These are phyloP conservation scores for Epinephelus coioides DNA, from an alignment of 2,797 vertebrate species.

Conservation along the genomic window DNA sequence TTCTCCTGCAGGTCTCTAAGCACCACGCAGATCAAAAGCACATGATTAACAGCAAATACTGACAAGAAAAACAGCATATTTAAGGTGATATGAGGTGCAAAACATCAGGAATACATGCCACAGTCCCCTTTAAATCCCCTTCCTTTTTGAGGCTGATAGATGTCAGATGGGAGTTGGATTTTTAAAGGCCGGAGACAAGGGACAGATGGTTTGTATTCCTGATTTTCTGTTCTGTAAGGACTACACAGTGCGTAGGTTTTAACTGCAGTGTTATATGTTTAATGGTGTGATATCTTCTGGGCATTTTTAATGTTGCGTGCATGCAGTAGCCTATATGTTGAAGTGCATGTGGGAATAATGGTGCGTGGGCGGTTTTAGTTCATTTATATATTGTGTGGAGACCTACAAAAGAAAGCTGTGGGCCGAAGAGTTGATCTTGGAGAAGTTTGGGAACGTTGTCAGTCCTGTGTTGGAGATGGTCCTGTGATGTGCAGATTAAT, in stretches of 20 bases:
- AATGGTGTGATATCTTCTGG: constrained; percentile 31
- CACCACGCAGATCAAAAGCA: constrained; percentile 33
- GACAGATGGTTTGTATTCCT: constrained; percentile 36
- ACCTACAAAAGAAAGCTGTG: constrained; percentile 88
- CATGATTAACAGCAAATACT: background rate
- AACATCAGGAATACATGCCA: constrained; percentile 11
- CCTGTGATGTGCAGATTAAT: constrained; percentile 80
- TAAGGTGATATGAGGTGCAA: background rate
- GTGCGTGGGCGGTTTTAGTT: constrained; percentile 30
- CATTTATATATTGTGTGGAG: constrained; percentile 7
- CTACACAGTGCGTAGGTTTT: constrained; percentile 19
- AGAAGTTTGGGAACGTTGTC: constrained; percentile 89
- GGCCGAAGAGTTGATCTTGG: constrained; percentile 89
- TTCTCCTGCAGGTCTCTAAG: constrained; percentile 85
- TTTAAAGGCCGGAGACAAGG: constrained; percentile 16
- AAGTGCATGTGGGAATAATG: constrained; percentile 23
- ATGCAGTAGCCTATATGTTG: constrained; percentile 25
- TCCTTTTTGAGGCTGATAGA: constrained; percentile 18
- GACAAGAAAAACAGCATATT: background rate
- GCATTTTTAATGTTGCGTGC: constrained; percentile 35
- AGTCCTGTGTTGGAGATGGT: constrained; percentile 95
- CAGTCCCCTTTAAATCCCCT: background rate
- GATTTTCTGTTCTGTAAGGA: constrained; percentile 18
- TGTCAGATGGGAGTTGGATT: constrained; percentile 34
- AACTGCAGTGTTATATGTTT: constrained; percentile 25